Conservation (phyloP, 2,888 invertebrate genomes). For the Lasioglossum morio region DNA sequence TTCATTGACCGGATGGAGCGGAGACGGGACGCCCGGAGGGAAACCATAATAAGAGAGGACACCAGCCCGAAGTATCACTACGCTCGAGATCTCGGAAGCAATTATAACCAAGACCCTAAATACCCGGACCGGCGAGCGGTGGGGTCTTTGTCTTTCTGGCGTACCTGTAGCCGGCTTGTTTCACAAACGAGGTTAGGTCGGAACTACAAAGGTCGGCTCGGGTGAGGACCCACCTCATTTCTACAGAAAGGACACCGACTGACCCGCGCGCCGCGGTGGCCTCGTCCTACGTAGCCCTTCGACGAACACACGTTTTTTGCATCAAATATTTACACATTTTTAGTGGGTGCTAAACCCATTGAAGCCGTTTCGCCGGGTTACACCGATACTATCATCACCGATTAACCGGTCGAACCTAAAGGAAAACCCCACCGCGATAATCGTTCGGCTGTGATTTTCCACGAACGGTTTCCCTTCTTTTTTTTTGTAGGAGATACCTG, state of each 20-base stretch:
- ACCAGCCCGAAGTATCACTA: conserved; percentile 67
- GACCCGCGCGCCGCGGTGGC: conserved; percentile 51
- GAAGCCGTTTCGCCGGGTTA: conserved; percentile 49
- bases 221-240: conserved; percentile 54
- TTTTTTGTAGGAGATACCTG: conserved; percentile 43
- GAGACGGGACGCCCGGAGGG: conserved; percentile 34
- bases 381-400: conserved; percentile 52
- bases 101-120: conserved; percentile 81
- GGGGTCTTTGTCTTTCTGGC: conserved; percentile 79
- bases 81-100: conserved; percentile 80
- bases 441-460: conserved; percentile 27
- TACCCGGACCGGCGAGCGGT: conserved; percentile 69
- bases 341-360: conserved; percentile 82
- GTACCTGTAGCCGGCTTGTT: conserved; percentile 82
- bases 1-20: conserved; percentile 51
- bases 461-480: not conserved
- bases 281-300: conserved; percentile 22
- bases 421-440: conserved; percentile 19
- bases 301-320: conserved; percentile 71
- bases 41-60: conserved; percentile 42
- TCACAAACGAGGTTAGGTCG: conserved; percentile 82
- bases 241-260: conserved; percentile 63
- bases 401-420: conserved; percentile 66
- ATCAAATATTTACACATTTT: conserved; percentile 82
- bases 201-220: conserved; percentile 80